These are phyloP conservation scores for Mesaphorura yosii DNA, from an alignment of 1,140 invertebrate species.

Conservation along the genomic window DNA sequence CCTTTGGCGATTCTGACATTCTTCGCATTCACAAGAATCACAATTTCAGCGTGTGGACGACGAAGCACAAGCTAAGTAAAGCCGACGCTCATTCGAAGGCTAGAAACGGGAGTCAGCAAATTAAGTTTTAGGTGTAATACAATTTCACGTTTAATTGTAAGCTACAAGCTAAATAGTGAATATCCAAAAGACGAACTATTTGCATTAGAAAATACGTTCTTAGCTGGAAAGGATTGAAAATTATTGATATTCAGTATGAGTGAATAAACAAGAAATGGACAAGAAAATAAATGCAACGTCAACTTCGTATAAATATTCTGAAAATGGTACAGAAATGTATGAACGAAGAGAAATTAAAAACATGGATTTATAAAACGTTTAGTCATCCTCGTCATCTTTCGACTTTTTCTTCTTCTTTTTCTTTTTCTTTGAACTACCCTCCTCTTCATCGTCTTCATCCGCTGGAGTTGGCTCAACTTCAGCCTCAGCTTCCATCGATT, in stretches of 20 bases:
- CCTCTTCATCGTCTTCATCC: constrained; percentile 34
- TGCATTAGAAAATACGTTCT: too few species aligned
- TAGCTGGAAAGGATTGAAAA: too few species aligned
- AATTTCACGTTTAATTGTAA: too few species aligned
- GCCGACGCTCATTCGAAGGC: too few species aligned
- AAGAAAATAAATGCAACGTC: background rate
- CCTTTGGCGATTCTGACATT: constrained; percentile 19
- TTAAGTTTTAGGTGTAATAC: too few species aligned
- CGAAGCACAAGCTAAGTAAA: background rate
- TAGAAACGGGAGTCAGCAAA: too few species aligned
- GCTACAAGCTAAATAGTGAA: too few species aligned
- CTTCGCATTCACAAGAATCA: constrained; percentile 25
- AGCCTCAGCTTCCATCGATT: constrained; percentile 22
- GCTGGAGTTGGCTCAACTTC: constrained; percentile 34
- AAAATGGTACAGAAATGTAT: background rate
- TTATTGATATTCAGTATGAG: background rate
- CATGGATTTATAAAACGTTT: background rate
- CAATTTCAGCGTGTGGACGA: constrained; percentile 26
- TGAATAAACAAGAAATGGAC: background rate
- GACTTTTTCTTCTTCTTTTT: constrained; percentile 34
- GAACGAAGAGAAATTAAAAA: background rate
- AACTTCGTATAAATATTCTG: background rate
- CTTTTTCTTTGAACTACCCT: constrained; percentile 34
- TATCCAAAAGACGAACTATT: too few species aligned
- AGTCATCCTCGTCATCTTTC: constrained; percentile 17